A percentile compares a stretch with the other conserved stretches of the same genome.
Conservation (phyloP, 2,888 invertebrate species). For the Stomorhina lunata region DNA sequence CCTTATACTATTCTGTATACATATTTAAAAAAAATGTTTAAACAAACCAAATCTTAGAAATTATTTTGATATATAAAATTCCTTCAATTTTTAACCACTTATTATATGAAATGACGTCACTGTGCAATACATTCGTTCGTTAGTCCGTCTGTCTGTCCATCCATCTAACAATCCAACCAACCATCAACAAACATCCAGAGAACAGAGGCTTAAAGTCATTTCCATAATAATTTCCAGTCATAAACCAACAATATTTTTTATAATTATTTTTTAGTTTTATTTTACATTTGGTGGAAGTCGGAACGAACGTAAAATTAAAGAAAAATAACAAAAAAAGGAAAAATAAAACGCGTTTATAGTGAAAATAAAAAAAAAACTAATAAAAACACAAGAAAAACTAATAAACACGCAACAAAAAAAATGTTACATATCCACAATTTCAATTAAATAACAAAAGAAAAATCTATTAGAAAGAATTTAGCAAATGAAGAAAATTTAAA, state of each 20-base stretch:
- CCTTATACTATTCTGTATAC: too few species aligned
- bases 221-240: conserved; percentile 62
- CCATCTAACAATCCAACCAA: not conserved
- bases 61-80: too few species aligned
- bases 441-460: not conserved
- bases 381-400: conserved; percentile 16
- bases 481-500: conserved; percentile 5
- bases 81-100: too few species aligned
- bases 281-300: conserved; percentile 68
- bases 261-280: conserved; percentile 65
- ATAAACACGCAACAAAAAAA: conserved; percentile 41
- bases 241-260: conserved; percentile 49
- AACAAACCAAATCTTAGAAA: too few species aligned
- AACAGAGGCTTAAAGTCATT: conserved; percentile 57
- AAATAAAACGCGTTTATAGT: conserved; percentile 28
- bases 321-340: too few species aligned
- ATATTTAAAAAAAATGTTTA: too few species aligned
- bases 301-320: conserved; percentile 50
- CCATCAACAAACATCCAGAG: conserved; percentile 25
- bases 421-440: too few species aligned
- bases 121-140: too few species aligned
- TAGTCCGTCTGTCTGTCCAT: too few species aligned
- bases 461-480: not conserved
- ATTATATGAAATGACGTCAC: too few species aligned
- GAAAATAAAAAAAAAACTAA: conserved; percentile 53